Percentiles rank a stretch among this genome's conserved stretches.
Conservation (phyloP, 1,140 invertebrate species). For the Aricia agestis region DNA sequence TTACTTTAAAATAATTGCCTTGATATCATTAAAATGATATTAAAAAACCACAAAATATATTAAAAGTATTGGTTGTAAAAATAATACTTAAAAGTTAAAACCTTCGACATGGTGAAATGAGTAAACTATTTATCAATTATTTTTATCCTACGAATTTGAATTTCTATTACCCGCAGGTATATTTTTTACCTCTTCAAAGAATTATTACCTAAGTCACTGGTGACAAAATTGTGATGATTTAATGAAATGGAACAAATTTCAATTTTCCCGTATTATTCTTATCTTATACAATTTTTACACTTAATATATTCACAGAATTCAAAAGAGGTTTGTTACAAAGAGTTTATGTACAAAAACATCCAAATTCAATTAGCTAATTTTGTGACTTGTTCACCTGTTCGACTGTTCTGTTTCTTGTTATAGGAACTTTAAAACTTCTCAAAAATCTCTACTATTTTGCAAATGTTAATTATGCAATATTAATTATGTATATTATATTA, state of each 20-base stretch:
- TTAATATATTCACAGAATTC: not conserved
- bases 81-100: no score
- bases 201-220: slow-evolving; percentile 6
- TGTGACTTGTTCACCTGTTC: not conserved
- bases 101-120: no score
- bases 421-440: not conserved
- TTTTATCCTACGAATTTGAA: not conserved
- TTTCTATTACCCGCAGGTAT: not conserved
- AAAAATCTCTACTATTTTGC: not conserved
- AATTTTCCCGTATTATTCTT: not conserved
- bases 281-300: not conserved
- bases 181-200: not conserved
- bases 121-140: no score
- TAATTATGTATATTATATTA: no score
- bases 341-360: not conserved
- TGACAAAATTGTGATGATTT: slow-evolving; percentile 9
- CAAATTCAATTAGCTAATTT: not conserved
- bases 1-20: no score
- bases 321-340: not conserved
- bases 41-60: no score
- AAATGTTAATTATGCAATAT: not conserved
- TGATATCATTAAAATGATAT: no score
- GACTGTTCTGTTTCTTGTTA: not conserved
- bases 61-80: no score
- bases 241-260: not conserved